Percentiles rank a stretch among this genome's conserved stretches.
phyloP scores from a whole-genome alignment of 2,888 invertebrate species.

The Cyclophora punctaria region DNA sequence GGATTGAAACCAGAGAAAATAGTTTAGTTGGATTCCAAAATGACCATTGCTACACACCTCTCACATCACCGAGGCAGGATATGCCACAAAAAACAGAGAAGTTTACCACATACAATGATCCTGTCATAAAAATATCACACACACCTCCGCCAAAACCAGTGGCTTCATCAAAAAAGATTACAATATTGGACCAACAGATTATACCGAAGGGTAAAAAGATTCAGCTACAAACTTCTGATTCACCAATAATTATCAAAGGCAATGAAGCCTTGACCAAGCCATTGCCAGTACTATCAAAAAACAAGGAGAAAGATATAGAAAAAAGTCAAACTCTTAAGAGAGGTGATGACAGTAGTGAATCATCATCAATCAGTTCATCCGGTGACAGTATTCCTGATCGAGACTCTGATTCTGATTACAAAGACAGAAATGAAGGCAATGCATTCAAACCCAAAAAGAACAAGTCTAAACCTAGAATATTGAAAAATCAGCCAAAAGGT shows the following conservation, averaged over 20 bases:
- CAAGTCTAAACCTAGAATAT: conserved; percentile 58
- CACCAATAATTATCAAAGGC: conserved; percentile 52
- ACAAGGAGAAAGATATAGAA: conserved; percentile 37
- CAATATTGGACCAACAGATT: conserved; percentile 65
- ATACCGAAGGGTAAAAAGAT: conserved; percentile 70
- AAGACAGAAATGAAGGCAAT: conserved; percentile 56
- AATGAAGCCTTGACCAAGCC: conserved; percentile 57
- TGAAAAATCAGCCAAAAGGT: conserved; percentile 34
- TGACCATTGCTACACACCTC: conserved; percentile 88
- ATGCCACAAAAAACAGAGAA: conserved; percentile 47
- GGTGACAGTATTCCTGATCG: conserved; percentile 76
- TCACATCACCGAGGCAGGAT: conserved; percentile 77
- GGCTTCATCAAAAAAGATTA: conserved; percentile 63
- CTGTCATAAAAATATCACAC: conserved; percentile 61
- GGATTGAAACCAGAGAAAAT: conserved; percentile 67
- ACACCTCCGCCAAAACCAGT: conserved; percentile 61
- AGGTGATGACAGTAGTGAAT: conserved; percentile 62
- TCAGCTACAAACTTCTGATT: conserved; percentile 47
- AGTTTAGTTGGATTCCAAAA: conserved; percentile 80
- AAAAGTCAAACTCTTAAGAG: conserved; percentile 41
- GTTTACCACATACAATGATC: conserved; percentile 52
- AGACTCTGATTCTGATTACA: conserved; percentile 78
- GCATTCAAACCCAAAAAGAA: conserved; percentile 42
- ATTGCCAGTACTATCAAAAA: conserved; percentile 42
- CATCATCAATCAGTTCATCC: conserved; percentile 63